Base-by-base conservation (phyloP, 1,140 invertebrate species). In the Calephelis nemesis region DNA sequence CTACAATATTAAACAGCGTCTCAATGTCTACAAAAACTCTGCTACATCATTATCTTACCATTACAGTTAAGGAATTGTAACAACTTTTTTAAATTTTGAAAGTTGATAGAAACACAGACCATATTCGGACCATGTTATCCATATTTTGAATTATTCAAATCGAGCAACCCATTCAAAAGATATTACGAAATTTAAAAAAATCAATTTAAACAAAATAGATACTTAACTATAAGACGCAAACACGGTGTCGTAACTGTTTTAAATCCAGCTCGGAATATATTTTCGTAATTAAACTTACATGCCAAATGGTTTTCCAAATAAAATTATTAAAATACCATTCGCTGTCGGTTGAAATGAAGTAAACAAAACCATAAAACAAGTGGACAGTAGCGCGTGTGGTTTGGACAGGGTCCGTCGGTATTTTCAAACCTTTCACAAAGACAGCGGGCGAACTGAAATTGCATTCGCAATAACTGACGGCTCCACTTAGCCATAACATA, bases 311-410 rank as follows among this genome's bases (percentile, higher is more conserved):
- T 9, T 30, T 54, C 4, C 4, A 30, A 30, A 54, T 54, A 9
- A 13, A 19, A 45, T 1, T 7, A 45, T 45, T 5, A 15, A 74
- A 64, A 68, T 72, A 45, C 65, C 71, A 74, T 73, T 40, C 48
- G 47, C 63, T 30, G 12, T 30, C 7, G 13, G 42, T 45, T 45
- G 1, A 30, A 60, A 47, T 30, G 6, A 12, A 42, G 9, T 54
- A 69, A 64, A 58, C 50, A 19, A 54, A 54, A 54, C 50, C 50
- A 54, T 54, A 30, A 19, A 54, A 13, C 13, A 19, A 30, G 9
- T 54, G 8, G 50, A 54, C 50, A 54, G 13, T 54, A 9, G 50
- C 50, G 19, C 50, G 15, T 54, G 50, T 54, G 50, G 50, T 54
- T 4, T 54, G 13, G 50, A 54, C 50, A 19, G 13, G 13, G 15